Base-by-base conservation (phyloP, 2,888 invertebrate species). In the Cerceris ruficornis region DNA sequence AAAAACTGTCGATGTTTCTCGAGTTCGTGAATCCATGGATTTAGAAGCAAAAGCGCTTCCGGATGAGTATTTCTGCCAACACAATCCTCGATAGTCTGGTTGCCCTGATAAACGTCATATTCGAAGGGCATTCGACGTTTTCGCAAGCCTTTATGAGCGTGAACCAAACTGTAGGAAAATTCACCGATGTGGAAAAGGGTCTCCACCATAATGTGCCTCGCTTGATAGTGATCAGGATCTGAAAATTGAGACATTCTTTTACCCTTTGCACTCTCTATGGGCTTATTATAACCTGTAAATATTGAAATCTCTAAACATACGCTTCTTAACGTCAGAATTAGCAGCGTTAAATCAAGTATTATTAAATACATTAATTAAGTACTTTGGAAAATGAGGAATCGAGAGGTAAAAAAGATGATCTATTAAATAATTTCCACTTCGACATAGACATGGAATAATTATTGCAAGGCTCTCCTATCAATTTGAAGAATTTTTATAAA, bases 11-110 rank as follows among this genome's bases (percentile, higher is more conserved):
- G 82, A 14, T 88, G 83, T 15, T 83, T 64, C 60, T 73, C 65
- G 59, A 91, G 75, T 11, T 86, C 69, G 7, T 68, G 72, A 70
- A 91, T 90, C 90, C 90, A 90, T 0, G 89, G 90, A 9, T 84
- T 82, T 13, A 91, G 77, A 52, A 86, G 77, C 7, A 79, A 39
- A 1, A 91, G 74, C 11, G 86, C 83, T 6, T 57, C 71, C 0
- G 84, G 74, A 13, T 86, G 81, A 1, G 88, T 89, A 66, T 91
- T 90, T 13, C 69, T 79, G 7, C 92, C 92, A 55, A 90, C 84
- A 80, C 91, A 91, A 77, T 90, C 87, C 77, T 91, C 89, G 64
- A 91, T 80, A 1, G 90, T 89, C 79, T 90, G 89, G 68, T 86
- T 88, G 1, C 86, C 89, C 59, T 88, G 87, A 43, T 81, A 85